Percentiles rank a stretch among this genome's conserved stretches.
These are phyloP conservation scores for Tachysurus fulvidraco DNA, from an alignment of 2,113 vertebrate genomes.

Conservation along the genomic window DNA sequence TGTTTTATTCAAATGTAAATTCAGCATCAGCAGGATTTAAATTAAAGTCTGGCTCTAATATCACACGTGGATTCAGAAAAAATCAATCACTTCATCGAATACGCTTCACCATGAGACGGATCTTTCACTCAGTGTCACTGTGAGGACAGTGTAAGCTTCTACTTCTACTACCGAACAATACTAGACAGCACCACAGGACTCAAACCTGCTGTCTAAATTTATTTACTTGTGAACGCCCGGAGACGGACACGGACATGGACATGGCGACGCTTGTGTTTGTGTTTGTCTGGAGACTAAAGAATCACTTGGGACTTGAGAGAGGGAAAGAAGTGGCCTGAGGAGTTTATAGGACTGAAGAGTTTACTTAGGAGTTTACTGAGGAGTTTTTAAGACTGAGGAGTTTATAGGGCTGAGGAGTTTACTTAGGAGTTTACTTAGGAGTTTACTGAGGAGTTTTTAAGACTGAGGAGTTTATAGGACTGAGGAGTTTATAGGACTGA, in stretches of 20 bases:
- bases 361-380: too few relatives aligned
- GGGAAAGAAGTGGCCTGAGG: too few relatives aligned
- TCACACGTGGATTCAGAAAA: neutral
- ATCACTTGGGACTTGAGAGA: too few relatives aligned
- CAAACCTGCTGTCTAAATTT: neutral
- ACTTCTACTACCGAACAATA: neutral
- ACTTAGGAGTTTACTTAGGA: too few relatives aligned
- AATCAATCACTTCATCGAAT: slow-evolving; percentile 11
- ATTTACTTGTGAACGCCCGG: neutral
- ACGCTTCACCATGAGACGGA: neutral
- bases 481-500: too few relatives aligned
- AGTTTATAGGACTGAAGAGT: too few relatives aligned
- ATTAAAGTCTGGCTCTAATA: neutral
- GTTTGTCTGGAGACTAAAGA: too few relatives aligned
- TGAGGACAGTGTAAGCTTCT: neutral
- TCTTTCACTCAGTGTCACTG: neutral
- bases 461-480: too few relatives aligned
- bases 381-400: too few relatives aligned
- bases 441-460: too few relatives aligned
- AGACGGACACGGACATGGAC: neutral
- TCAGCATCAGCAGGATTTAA: neutral
- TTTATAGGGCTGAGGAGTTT: too few relatives aligned
- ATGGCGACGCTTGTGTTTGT: too few relatives aligned
- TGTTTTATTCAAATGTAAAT: slow-evolving; percentile 2
- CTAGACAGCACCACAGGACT: neutral